Evolutionary conservation across 2,113 vertebrate genomes (phyloP).

Genomic region (Anas platyrhynchos): DNA sequence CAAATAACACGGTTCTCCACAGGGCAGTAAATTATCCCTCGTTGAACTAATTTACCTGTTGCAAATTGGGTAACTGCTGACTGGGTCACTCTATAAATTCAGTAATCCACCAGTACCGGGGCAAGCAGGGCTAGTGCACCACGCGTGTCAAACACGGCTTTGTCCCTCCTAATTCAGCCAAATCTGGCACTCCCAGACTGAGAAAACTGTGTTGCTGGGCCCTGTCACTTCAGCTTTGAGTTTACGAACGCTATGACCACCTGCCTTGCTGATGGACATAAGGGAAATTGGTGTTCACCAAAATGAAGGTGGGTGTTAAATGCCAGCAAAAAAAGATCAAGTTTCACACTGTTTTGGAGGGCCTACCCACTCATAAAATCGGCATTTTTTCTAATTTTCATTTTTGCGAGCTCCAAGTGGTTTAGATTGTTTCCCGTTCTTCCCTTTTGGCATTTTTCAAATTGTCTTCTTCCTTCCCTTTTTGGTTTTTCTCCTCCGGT

Average conservation of each 20-base stretch:
- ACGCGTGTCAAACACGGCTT: accelerated
- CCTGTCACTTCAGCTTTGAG: background rate
- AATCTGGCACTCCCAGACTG: background rate
- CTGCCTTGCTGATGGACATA: background rate
- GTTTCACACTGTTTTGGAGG: background rate
- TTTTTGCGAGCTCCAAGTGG: background rate
- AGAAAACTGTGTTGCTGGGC: background rate
- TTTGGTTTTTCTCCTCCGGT: background rate
- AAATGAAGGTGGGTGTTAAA: background rate
- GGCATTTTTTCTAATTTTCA: background rate
- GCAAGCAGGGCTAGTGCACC: background rate
- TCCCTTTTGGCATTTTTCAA: background rate
- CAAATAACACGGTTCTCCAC: background rate
- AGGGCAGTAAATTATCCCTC: background rate
- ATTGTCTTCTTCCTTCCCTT: background rate
- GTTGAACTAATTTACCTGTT: background rate
- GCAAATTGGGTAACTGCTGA: background rate
- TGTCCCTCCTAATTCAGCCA: background rate
- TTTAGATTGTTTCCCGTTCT: background rate
- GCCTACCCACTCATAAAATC: background rate
- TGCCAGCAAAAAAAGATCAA: background rate
- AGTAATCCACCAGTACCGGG: background rate
- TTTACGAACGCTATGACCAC: background rate
- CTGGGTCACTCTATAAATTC: background rate
- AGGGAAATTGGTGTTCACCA: background rate